phyloP scores from a whole-genome alignment of 2,797 vertebrate species.

The Pangasius macronema region DNA sequence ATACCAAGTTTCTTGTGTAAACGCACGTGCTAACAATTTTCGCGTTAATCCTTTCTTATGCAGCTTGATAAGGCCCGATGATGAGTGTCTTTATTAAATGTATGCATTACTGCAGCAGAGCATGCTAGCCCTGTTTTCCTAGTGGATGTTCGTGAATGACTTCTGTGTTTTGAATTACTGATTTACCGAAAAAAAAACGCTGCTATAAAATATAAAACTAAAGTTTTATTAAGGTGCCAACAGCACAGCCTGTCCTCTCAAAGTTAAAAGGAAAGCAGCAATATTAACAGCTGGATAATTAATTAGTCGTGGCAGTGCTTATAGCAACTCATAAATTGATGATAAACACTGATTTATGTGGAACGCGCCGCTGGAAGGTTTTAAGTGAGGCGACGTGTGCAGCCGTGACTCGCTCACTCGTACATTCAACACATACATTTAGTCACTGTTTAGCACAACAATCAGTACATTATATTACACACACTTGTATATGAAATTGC shows the following conservation, averaged over 20 bases:
- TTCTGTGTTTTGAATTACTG: background rate
- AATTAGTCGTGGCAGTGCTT: background rate
- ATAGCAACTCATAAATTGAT: background rate
- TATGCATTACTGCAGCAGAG: background rate
- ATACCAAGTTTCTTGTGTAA: background rate
- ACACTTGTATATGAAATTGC: background rate
- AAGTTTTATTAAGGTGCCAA: background rate
- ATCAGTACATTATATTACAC: background rate
- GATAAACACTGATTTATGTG: background rate
- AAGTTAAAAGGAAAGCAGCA: background rate
- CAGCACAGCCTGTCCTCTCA: background rate
- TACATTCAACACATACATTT: background rate
- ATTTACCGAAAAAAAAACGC: background rate
- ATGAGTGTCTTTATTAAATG: background rate
- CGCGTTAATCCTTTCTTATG: background rate
- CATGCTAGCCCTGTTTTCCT: background rate
- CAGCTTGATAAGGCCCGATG: background rate
- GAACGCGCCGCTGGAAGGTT: background rate
- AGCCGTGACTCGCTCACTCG: background rate
- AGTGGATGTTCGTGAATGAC: background rate
- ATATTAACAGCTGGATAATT: conserved; percentile 9
- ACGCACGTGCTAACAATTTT: background rate
- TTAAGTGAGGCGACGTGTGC: background rate
- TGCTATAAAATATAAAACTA: background rate
- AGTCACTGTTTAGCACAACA: background rate